Evolutionary conservation across 2,888 invertebrate species (phyloP).

Genomic region (Leptinotarsa haldemani): DNA sequence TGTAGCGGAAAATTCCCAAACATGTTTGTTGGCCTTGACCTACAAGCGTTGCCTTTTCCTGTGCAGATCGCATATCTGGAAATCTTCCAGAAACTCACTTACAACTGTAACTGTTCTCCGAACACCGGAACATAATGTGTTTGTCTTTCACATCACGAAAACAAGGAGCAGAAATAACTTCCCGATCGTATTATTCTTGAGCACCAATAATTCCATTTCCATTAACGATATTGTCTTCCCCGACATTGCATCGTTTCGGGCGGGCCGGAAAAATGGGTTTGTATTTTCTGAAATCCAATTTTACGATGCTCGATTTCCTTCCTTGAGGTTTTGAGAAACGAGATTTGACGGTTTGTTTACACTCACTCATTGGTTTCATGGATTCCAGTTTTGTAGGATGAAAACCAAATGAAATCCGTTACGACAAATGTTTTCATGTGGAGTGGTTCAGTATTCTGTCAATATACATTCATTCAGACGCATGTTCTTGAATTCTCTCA

Average conservation of each 20-base stretch:
- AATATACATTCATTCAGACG: too few species aligned
- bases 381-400: background rate
- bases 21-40: background rate
- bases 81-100: background rate
- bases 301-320: background rate
- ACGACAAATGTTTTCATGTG: background rate
- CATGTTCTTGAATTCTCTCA: too few species aligned
- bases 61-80: constrained; percentile 7
- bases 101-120: background rate
- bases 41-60: background rate
- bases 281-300: constrained; percentile 10
- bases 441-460: too few species aligned
- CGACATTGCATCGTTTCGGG: background rate
- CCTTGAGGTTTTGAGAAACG: background rate
- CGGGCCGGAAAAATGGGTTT: background rate
- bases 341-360: background rate
- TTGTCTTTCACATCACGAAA: background rate
- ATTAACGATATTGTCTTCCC: constrained; percentile 7
- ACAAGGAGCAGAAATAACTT: constrained; percentile 3
- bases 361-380: constrained; percentile 1
- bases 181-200: constrained; percentile 14
- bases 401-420: constrained; percentile 11
- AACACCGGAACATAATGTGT: background rate
- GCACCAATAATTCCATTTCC: constrained; percentile 12
- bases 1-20: background rate